Evolutionary conservation across 2,113 vertebrate genomes (phyloP).

Genomic region (Salvelinus sp.): DNA sequence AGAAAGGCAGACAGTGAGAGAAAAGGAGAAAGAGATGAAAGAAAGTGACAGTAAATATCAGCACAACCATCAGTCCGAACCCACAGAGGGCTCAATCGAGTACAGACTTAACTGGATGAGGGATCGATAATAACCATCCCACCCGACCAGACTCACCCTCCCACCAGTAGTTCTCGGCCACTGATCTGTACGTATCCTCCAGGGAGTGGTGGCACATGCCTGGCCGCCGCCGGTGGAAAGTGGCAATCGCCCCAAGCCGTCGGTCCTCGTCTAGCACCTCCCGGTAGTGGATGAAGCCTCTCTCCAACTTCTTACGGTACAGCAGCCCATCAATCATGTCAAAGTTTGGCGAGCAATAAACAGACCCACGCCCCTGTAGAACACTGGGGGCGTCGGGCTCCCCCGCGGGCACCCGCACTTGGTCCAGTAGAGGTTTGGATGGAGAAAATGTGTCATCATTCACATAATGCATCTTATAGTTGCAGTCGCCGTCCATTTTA

Average conservation of each 20-base stretch:
- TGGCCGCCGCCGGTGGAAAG: constrained; percentile 68
- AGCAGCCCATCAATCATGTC: constrained; percentile 74
- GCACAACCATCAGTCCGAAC: neutral
- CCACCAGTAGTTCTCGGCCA: constrained; percentile 84
- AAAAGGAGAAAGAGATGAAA: constrained; percentile 26
- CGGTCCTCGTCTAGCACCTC: constrained; percentile 75
- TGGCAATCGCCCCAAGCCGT: constrained; percentile 66
- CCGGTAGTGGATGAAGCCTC: constrained; percentile 75
- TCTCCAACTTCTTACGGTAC: constrained; percentile 79
- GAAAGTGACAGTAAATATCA: neutral
- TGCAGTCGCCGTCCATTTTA: constrained; percentile 72
- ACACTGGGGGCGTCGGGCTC: constrained; percentile 35
- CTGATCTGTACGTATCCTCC: constrained; percentile 79
- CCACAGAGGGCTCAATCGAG: too few species aligned
- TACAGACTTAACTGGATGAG: too few species aligned
- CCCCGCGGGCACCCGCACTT: constrained; percentile 25
- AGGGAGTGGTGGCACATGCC: constrained; percentile 73
- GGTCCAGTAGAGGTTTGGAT: constrained; percentile 50
- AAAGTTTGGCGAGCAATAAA: constrained; percentile 60
- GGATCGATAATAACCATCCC: neutral
- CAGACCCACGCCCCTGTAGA: constrained; percentile 30
- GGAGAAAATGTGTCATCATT: constrained; percentile 49
- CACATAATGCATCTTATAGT: constrained; percentile 44
- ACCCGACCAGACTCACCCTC: constrained; percentile 61
- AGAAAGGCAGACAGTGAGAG: neutral